A percentile compares a stretch with the other conserved stretches of the same genome.
Evolutionary conservation across 2,888 invertebrate species (phyloP).

Genomic region (Cryptus armator): DNA sequence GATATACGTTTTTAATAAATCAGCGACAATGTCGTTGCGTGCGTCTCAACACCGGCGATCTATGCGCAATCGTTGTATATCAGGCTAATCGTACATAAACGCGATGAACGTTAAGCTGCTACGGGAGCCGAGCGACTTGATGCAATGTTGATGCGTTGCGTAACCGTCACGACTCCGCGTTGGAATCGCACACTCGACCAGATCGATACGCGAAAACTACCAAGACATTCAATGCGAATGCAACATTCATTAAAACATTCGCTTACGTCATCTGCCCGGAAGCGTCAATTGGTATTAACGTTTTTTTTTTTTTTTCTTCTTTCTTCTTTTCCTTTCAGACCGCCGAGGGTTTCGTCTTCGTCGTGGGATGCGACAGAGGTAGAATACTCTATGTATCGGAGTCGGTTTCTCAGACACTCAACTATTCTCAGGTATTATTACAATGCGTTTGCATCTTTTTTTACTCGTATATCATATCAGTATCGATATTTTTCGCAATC

Average conservation of each 20-base stretch:
- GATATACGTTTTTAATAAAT: no score
- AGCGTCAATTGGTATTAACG: slow-evolving; percentile 15
- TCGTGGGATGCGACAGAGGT: slow-evolving; percentile 97
- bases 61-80: slow-evolving; percentile 3
- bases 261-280: slow-evolving; percentile 44
- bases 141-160: slow-evolving; percentile 35
- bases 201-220: slow-evolving; percentile 45
- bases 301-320: background rate
- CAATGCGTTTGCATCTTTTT: background rate
- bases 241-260: slow-evolving; percentile 73
- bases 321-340: slow-evolving; percentile 86
- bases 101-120: background rate
- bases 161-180: slow-evolving; percentile 18
- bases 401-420: slow-evolving; percentile 93
- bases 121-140: slow-evolving; percentile 21
- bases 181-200: background rate
- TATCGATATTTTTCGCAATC: background rate
- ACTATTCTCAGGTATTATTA: slow-evolving; percentile 91
- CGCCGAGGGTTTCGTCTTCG: slow-evolving; percentile 96
- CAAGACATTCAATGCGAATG: slow-evolving; percentile 53
- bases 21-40: slow-evolving; percentile 2
- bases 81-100: slow-evolving; percentile 46
- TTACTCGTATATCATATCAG: background rate
- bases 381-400: slow-evolving; percentile 95
- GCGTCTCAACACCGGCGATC: slow-evolving; percentile 6